Base-by-base conservation (phyloP, 2,888 invertebrate genomes). In the Phaedon cochleariae region DNA sequence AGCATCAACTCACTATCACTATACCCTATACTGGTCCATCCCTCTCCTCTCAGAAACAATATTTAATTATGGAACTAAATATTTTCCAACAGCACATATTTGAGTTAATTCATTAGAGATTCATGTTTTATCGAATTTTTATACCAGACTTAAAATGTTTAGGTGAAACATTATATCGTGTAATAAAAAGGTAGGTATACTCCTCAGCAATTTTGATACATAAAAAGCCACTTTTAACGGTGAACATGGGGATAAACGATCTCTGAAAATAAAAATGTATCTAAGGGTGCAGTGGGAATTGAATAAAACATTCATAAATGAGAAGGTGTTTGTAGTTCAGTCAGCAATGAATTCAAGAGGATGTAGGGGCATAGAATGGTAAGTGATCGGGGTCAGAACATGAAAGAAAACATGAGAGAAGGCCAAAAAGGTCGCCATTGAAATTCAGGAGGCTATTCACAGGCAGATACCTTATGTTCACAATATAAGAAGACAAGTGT, bases 291-390 rank as follows among this genome's bases (percentile, higher is more conserved):
- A 15, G 10, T 41, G 15, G 41, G 41, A 41, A 41, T 41, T 41
- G 41, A 41, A 41, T 41, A 41, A 41, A 41, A 41, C 41, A 41
- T 41, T 41, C 41, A 41, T 41, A 41, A 41, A 41, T 41, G 41
- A 41, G 12, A 41, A 41, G 41, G 41, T 41, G 41, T 41, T 41
- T 12, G 41, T 41, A 41, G 41, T 41, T 41, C 41, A 41, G 41
- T 41, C 41, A 41, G 41, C 41, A 12, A 7, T 41, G 41, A 41
- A 41, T 41, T 15, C 41, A 41, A 15, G 15, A n/a, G 41, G 15
- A 41, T 41, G 41, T 41, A 41, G 41, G 6, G 15, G 41, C 41
- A 41, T 41, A 41, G 41, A 41, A 41, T 41, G 41, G 12, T 41
- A 41, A 41, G 15, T 41, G 41, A 41, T 41, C 41, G 41, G 41